Evolutionary conservation across 2,113 vertebrate genomes (phyloP).

Genomic region (Aegotheles bennettii): DNA sequence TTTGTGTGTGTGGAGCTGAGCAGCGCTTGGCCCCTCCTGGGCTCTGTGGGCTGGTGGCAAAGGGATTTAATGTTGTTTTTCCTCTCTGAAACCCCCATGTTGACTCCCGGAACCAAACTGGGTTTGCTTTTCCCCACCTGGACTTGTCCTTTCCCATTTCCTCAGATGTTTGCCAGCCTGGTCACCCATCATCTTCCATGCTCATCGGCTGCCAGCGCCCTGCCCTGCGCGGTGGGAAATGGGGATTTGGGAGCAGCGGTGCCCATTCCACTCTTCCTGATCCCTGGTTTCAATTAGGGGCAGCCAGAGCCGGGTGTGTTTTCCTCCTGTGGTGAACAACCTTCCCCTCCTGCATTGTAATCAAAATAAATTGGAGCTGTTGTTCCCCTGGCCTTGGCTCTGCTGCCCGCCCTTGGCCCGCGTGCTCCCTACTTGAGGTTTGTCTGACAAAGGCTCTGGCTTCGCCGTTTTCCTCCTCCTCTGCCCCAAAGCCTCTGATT

Average conservation of each 20-base stretch:
- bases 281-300: not conserved
- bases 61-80: not conserved
- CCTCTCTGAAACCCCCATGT: fast-evolving
- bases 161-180: fast-evolving
- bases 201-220: too few species aligned
- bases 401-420: fast-evolving
- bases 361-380: not conserved
- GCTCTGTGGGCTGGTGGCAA: not conserved
- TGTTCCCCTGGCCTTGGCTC: not conserved
- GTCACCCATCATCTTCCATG: too few species aligned
- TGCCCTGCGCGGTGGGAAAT: too few species aligned
- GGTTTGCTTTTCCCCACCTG: not conserved
- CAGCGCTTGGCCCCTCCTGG: not conserved
- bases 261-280: fast-evolving
- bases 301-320: not conserved
- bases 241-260: too few species aligned
- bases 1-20: not conserved
- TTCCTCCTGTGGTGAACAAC: not conserved
- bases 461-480: not conserved
- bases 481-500: not conserved
- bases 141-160: fast-evolving
- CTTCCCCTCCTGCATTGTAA: not conserved
- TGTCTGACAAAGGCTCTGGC: not conserved
- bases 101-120: not conserved
- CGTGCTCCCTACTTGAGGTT: not conserved